Evolutionary conservation across 2,113 vertebrate species (phyloP).

Genomic region (Mystacornis crossleyi): DNA sequence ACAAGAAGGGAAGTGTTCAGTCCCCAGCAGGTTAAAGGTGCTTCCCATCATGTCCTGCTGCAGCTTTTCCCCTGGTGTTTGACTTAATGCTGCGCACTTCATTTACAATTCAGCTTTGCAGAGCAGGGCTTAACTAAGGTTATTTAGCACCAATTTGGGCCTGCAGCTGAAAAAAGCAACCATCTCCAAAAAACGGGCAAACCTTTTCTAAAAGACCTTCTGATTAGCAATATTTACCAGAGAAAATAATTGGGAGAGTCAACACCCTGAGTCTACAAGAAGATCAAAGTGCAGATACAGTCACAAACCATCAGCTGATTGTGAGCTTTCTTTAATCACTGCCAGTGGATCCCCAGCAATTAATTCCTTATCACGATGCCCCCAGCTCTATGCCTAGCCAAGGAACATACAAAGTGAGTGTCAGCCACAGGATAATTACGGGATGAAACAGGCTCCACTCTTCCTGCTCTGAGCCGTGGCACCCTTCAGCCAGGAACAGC

Average conservation of each 20-base stretch:
- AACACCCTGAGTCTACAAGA: not conserved
- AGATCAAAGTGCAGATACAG: not conserved
- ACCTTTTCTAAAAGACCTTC: not conserved
- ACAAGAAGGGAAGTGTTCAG: not conserved
- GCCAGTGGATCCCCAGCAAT: constrained; percentile 5
- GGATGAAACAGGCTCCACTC: constrained; percentile 85
- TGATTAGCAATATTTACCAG: not conserved
- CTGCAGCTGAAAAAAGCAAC: not conserved
- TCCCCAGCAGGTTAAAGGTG: not conserved
- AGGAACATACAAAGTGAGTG: not conserved
- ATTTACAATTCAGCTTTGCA: not conserved
- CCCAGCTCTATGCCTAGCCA: not conserved
- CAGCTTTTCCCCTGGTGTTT: not conserved
- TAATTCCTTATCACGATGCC: not conserved
- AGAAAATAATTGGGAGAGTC: not conserved
- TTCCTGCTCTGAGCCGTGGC: constrained; percentile 71
- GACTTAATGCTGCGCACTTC: not conserved
- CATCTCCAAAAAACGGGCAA: not conserved
- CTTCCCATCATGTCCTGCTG: not conserved
- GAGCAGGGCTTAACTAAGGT: constrained; percentile 19
- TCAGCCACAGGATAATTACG: constrained; percentile 76
- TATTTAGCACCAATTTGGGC: not conserved
- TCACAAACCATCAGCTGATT: not conserved
- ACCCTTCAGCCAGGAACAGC: constrained; percentile 74
- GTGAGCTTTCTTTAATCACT: not conserved